These are phyloP conservation scores for Leptodactylus fuscus DNA, from an alignment of 2,113 vertebrate species.

Conservation along the genomic window DNA sequence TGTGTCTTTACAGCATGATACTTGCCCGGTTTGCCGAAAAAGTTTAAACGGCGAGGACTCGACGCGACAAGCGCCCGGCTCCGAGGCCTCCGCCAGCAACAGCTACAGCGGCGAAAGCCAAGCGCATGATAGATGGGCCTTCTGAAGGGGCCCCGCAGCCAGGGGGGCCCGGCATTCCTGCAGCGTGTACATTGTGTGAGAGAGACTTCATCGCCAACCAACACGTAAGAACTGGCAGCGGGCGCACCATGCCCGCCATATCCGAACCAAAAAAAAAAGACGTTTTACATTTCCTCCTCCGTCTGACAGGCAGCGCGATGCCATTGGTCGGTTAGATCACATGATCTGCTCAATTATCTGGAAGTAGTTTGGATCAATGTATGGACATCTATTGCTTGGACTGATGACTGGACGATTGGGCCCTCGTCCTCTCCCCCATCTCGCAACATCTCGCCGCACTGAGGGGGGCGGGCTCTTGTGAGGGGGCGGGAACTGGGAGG, in stretches of 20 bases:
- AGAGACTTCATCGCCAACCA: background rate
- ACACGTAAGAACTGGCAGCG: background rate
- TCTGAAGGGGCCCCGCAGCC: conserved; percentile 73
- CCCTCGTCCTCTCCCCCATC: background rate
- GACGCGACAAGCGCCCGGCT: conserved; percentile 76
- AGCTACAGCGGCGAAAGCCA: conserved; percentile 81
- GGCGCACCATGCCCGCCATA: background rate
- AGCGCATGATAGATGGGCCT: conserved; percentile 91
- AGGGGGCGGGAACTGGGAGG: too few relatives aligned
- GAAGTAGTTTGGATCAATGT: background rate
- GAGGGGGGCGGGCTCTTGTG: background rate
- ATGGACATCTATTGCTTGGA: background rate
- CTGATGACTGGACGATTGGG: background rate
- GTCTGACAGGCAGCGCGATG: too few relatives aligned
- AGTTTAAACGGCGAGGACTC: conserved; percentile 92
- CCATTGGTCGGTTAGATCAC: background rate
- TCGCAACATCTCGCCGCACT: background rate
- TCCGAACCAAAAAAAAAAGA: background rate
- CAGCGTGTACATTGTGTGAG: conserved; percentile 64
- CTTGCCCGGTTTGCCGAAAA: conserved; percentile 96
- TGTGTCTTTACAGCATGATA: conserved; percentile 86
- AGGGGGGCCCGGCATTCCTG: background rate
- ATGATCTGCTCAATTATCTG: background rate
- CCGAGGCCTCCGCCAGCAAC: conserved; percentile 71
- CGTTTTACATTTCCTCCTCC: background rate